A percentile compares a stretch with the other conserved stretches of the same genome.
These are phyloP conservation scores for Lutjanus erythropterus DNA, from an alignment of 2,113 vertebrate genomes.

Conservation along the genomic window DNA sequence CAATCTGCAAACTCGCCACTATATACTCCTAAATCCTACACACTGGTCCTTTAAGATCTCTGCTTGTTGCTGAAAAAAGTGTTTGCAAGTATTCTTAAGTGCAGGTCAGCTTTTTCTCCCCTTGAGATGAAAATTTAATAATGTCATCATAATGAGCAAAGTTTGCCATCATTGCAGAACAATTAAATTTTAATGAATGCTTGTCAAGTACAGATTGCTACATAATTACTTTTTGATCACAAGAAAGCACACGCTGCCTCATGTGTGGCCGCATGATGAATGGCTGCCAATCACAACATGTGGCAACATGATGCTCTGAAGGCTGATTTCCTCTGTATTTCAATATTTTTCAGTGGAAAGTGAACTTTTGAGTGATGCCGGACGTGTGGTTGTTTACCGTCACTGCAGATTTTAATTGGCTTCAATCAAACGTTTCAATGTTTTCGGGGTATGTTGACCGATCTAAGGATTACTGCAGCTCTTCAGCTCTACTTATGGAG, in stretches of 20 bases:
- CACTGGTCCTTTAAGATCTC: too few species aligned
- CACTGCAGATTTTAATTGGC: constrained; percentile 14
- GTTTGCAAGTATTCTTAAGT: too few species aligned
- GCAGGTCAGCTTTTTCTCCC: background rate
- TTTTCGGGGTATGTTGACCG: background rate
- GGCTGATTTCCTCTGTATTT: background rate
- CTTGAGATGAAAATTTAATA: background rate
- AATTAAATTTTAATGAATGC: background rate
- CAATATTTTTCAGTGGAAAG: constrained; percentile 3
- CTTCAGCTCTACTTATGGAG: background rate
- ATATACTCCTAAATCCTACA: too few species aligned
- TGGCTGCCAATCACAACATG: background rate
- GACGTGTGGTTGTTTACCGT: constrained; percentile 23
- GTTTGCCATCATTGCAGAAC: background rate
- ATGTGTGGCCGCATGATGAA: background rate
- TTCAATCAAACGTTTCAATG: background rate
- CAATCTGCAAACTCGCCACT: too few species aligned
- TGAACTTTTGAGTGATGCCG: background rate
- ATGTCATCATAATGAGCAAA: background rate
- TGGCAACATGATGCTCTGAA: background rate
- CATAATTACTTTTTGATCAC: background rate
- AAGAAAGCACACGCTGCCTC: background rate
- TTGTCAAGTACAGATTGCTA: background rate
- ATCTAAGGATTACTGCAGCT: constrained; percentile 4
- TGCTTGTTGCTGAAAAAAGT: too few species aligned